Evolutionary conservation across 2,797 vertebrate species (phyloP), one percentile per base, ranked within the genome.

Genomic region (Acipenser ruthenus): DNA sequence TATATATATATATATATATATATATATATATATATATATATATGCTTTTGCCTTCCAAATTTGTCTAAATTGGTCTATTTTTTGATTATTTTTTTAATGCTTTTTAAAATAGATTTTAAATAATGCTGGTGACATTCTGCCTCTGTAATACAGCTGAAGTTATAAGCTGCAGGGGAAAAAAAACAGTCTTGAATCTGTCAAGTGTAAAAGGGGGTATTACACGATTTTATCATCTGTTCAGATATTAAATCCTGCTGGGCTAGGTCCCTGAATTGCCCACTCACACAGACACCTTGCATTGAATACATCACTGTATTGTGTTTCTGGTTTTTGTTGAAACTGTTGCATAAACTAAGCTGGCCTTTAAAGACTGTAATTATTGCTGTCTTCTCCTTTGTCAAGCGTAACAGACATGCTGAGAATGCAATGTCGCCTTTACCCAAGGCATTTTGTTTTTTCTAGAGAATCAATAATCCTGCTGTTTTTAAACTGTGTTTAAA

Each of bases 261-360:
- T 37, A 37, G 4, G 23, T 37, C 23, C 23, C 23, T 37, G 23
- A 37, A 37, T 37, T 37, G 23, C 23, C 0, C 23, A 37, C 23
- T 1, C 23, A 18, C 15, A 18, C 15, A 18, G 15, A 18, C 15
- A 37, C 23, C 23, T 37, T 37, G 23, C 23, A 83, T 82, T 87
- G 84, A 88, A 90, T 87, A 87, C 84, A 89, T 84, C 76, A 81
- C 87, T 88, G 83, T 87, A 85, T 86, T 73, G 79, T 85, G 78
- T 37, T 83, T 82, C 78, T 78, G 84, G 83, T 79, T 78, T 84
- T 78, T 81, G 82, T 84, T 78, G 65, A 12, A 63, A 59, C 47
- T 78, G 49, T 50, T 53, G n/a, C 56, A 70, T 9, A 60, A 66
- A 52, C 2, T 7, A 50, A 10, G 49, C 60, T 68, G 13, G 56